phyloP scores from a whole-genome alignment of 2,113 vertebrate genomes.

The Ailuropoda melanoleuca region DNA sequence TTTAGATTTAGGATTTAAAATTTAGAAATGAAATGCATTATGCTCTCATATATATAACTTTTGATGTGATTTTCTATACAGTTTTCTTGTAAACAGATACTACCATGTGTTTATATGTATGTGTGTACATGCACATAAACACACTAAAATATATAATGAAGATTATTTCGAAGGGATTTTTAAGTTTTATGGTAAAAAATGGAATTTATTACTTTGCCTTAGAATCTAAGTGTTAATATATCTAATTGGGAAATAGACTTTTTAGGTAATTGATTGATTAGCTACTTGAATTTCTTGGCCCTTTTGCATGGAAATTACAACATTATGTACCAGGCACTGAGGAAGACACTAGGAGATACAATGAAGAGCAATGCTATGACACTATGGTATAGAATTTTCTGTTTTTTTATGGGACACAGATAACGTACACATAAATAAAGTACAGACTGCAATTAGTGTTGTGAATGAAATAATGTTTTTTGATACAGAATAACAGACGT shows the following conservation, averaged over 20 bases:
- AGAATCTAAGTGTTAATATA: background rate
- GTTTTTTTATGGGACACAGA: background rate
- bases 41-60: background rate
- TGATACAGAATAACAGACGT: background rate
- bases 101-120: background rate
- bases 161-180: background rate
- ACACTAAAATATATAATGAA: background rate
- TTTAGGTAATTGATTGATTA: background rate
- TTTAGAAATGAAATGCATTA: background rate
- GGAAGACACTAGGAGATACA: background rate
- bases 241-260: background rate
- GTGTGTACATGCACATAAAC: background rate
- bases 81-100: background rate
- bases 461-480: background rate
- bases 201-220: background rate
- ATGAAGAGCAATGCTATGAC: background rate
- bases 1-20: background rate
- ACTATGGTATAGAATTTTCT: background rate
- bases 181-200: background rate
- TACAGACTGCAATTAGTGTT: background rate
- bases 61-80: background rate
- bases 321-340: background rate
- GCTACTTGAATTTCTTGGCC: background rate
- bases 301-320: background rate
- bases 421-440: background rate